Evolutionary conservation across 2,797 vertebrate species (phyloP).

Genomic region (Natrix natrix): DNA sequence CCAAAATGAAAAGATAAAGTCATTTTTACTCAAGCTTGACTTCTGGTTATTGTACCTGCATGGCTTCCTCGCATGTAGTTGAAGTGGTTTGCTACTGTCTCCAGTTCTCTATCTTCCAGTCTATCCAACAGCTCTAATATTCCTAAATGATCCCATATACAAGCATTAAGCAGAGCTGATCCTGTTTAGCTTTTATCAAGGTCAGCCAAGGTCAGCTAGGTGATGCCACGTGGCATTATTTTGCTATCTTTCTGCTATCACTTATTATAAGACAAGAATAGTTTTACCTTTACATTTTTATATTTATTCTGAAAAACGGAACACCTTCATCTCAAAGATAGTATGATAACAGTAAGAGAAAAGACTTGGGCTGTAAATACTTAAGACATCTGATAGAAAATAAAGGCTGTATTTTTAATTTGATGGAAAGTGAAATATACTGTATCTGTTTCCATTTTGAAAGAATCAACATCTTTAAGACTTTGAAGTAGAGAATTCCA

Average conservation of each 20-base stretch:
- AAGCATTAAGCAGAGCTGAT: background rate
- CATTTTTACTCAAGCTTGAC: background rate
- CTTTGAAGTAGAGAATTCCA: background rate
- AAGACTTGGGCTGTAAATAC: background rate
- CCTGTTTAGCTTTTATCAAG: background rate
- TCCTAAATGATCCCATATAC: background rate
- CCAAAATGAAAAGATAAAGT: background rate
- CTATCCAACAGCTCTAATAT: background rate
- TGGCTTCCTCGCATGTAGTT: background rate
- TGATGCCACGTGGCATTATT: background rate
- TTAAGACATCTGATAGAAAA: background rate
- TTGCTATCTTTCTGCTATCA: background rate
- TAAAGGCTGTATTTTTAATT: constrained; percentile 6
- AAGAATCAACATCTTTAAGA: background rate
- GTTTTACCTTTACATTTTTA: constrained; percentile 19
- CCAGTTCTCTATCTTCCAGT: background rate
- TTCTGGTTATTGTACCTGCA: background rate
- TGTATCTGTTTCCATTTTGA: background rate
- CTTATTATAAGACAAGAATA: background rate
- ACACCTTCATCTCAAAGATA: background rate
- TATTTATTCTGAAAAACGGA: constrained; percentile 12
- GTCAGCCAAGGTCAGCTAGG: background rate
- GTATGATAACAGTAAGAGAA: constrained; percentile 14
- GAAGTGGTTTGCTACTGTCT: background rate
- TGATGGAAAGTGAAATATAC: too few species aligned